Evolutionary conservation across 1,140 invertebrate species (phyloP), one percentile per base, ranked within the genome.

Genomic region (Microplitis demolitor): DNA sequence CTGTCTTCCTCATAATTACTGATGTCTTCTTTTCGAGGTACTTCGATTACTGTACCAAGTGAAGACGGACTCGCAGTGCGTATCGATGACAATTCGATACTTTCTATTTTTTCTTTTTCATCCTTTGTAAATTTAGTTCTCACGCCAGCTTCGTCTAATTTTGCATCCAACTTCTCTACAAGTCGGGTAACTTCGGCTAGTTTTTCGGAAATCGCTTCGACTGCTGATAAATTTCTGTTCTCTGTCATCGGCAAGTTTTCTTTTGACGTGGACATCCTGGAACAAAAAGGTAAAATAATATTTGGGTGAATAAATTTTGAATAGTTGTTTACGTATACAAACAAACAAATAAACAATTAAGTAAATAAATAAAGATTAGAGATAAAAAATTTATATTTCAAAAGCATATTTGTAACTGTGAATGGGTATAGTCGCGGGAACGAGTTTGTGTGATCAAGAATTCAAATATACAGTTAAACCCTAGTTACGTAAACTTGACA

Each of bases 141-240:
- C 4, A 84, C 85, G 6, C 85, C 85, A 80, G 83, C 90, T 86
- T 78, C 89, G 84, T 80, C 91, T 71, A 84, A 86, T 81, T 82
- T 85, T 6, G 88, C 88, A 76, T 93, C 92, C 56, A 93, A 80
- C 69, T 91, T 90, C 77, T 93, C 91, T 1, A 91, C 91, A 2
- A 92, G 86, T 60, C 87, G 88, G 5, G 91, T 91, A 0, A 93
- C 91, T 81, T 92, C 90, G n/a, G 88, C 82, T 35, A 93, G 82
- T 78, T 88, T 88, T 72, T 90, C 89, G 6, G 90, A 88, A 39
- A 93, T 92, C 8, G 91, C 90, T 54, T 91, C 90, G 5, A 92
- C 88, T 2, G 91, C 91, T 62, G 90, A 89, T 56, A 88, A 84
- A 80, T 92, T 92, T 74, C 85, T 87, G 16, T 56, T 37, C n/a